These are phyloP conservation scores for Oryzias javanicus DNA, from an alignment of 2,113 vertebrate genomes.

Conservation along the genomic window DNA sequence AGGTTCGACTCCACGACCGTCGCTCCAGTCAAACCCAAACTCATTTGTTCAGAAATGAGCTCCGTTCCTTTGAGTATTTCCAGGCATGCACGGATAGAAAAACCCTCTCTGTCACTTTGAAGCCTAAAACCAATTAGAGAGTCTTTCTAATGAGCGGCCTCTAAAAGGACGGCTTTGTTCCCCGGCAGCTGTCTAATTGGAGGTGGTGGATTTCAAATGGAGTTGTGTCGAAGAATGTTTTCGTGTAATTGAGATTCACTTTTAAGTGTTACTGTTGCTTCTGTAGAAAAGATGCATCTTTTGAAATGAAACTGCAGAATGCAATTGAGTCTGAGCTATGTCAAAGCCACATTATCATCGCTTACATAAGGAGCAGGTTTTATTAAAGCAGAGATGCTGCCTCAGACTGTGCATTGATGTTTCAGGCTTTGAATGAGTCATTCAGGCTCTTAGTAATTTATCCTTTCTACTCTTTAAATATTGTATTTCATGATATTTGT, in stretches of 20 bases:
- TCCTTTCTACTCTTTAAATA: constrained; percentile 43
- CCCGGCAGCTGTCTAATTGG: constrained; percentile 67
- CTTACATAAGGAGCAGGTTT: constrained; percentile 17
- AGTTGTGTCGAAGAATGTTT: constrained; percentile 24
- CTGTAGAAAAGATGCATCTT: too few relatives aligned
- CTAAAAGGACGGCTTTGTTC: constrained; percentile 63
- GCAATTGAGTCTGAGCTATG: constrained; percentile 7
- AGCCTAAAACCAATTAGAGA: constrained; percentile 68
- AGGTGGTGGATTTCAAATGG: constrained; percentile 37
- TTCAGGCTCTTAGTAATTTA: constrained; percentile 34
- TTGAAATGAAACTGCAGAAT: neutral
- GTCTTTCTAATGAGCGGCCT: constrained; percentile 66
- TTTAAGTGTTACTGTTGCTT: constrained; percentile 1
- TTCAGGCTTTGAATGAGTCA: constrained; percentile 35
- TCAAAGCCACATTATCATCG: constrained; percentile 19
- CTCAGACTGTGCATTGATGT: constrained; percentile 45
- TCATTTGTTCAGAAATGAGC: constrained; percentile 31
- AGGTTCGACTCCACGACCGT: constrained; percentile 2
- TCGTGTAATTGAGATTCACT: constrained; percentile 14
- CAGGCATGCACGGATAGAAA: constrained; percentile 24
- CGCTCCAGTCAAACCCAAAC: constrained; percentile 18
- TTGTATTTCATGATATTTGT: constrained; percentile 40
- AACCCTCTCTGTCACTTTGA: constrained; percentile 58
- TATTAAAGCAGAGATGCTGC: constrained; percentile 36
- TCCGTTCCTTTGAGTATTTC: constrained; percentile 29